Base-by-base conservation (phyloP, 2,113 vertebrate genomes). In the Aptenodytes patagonicus region DNA sequence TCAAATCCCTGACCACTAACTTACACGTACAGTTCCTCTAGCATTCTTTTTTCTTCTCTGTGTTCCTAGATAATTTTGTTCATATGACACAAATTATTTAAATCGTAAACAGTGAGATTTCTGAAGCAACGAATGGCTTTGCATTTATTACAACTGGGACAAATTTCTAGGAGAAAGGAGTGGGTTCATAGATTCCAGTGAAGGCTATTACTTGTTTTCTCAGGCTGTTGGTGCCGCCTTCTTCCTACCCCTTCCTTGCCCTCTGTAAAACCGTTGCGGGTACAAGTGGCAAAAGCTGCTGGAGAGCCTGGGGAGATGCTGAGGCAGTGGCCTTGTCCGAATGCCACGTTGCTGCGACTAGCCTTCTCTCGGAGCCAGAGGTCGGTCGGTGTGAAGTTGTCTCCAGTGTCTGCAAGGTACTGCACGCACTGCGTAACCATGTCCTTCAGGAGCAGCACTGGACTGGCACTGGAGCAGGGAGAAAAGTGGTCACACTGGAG, bases 281-380 rank as follows among this genome's bases (percentile, higher is more conserved):
- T 57, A n/a, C 10, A 46, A 51, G 44, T 19, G 19, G 49, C 44
- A 71, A 78, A 87, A 60, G 9, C 44, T 71, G 11, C 57, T 40
- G 32, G 36, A 77, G 57, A 78, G 6, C 8, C 17, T 31, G 29
- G 25, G 34, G 57, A 32, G 57, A 32, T 20, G 60, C n/a, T 24
- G 38, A 61, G 13, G 52, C 29, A 31, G 44, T 31, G 14, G 19
- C 25, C 22, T 60, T 0, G 0, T 49, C 65, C 49, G 66, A 60
- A 28, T 12, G 25, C 14, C 1, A 0, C 0, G 0, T 32, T 32
- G 51, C 78, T 71, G 58, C 2, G 1, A 31, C 4, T 9, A 32
- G 32, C 17, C 26, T 58, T 77, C 36, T 57, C 49, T 22, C 40
- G 14, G 51, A 72, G 29, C 8, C n/a, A 32, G 85, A 47, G 44